These are phyloP conservation scores for Drosophila busckii DNA, from an alignment of 1,140 invertebrate genomes.

Conservation along the genomic window DNA sequence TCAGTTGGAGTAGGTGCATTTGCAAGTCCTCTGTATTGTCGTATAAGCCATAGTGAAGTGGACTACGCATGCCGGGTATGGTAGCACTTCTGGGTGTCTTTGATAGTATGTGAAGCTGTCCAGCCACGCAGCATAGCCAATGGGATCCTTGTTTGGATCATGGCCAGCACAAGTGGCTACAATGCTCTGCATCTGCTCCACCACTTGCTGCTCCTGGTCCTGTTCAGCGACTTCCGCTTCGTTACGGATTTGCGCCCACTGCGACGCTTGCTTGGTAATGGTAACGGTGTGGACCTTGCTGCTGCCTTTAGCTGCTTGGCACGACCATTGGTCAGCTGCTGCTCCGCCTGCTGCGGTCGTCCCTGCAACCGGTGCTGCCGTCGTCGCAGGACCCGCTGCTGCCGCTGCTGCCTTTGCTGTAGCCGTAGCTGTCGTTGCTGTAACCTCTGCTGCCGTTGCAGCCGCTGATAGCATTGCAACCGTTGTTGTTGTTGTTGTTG, in stretches of 20 bases:
- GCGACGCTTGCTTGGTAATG: too few relatives aligned
- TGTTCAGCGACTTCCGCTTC: too few relatives aligned
- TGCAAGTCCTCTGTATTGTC: slow-evolving; percentile 86
- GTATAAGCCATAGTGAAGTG: slow-evolving; percentile 95
- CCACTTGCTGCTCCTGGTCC: too few relatives aligned
- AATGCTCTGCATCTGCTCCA: slow-evolving; percentile 95
- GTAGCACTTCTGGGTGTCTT: slow-evolving; percentile 83
- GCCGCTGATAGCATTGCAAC: slow-evolving; percentile 60
- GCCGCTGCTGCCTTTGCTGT: slow-evolving; percentile 40
- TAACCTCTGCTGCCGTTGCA: slow-evolving; percentile 18
- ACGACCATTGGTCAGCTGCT: too few relatives aligned
- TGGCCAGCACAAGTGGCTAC: too few relatives aligned
- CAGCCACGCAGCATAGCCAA: slow-evolving; percentile 87
- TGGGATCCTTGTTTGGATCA: slow-evolving; percentile 89
- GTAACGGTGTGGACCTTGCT: too few relatives aligned
- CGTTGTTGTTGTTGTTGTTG: slow-evolving; percentile 77
- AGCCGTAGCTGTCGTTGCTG: slow-evolving; percentile 48
- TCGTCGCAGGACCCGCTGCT: slow-evolving; percentile 31
- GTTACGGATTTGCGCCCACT: too few relatives aligned
- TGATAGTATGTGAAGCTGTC: slow-evolving; percentile 87
- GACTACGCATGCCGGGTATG: slow-evolving; percentile 81
- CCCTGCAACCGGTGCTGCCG: too few relatives aligned
- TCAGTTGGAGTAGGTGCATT: slow-evolving; percentile 86
- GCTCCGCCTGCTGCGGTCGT: too few relatives aligned
- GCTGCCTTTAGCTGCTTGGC: too few relatives aligned